These are phyloP conservation scores for Lithophane ornitopus DNA, from an alignment of 2,888 invertebrate genomes.

Conservation along the genomic window DNA sequence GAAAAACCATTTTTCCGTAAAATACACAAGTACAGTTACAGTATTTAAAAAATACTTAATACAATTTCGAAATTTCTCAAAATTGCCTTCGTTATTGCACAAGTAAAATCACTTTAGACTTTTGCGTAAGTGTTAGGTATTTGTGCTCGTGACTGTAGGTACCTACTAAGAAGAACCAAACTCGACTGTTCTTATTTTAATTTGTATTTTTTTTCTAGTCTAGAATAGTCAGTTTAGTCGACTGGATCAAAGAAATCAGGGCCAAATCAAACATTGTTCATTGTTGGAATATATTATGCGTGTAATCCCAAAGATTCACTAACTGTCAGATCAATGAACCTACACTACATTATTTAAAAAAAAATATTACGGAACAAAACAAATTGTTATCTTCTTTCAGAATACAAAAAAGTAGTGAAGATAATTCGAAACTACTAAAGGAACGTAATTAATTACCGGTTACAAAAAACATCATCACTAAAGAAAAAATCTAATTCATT, in stretches of 20 bases:
- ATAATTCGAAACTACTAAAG: neutral
- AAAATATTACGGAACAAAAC: neutral
- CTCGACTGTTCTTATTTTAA: neutral
- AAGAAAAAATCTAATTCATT: constrained; percentile 43
- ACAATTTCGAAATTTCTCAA: neutral
- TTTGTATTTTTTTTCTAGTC: neutral
- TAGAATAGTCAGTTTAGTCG: constrained; percentile 1
- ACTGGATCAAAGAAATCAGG: constrained; percentile 30
- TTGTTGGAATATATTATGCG: neutral
- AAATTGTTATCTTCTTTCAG: neutral
- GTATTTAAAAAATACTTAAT: neutral
- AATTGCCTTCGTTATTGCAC: neutral
- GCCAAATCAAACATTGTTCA: constrained; percentile 7
- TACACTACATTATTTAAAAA: neutral
- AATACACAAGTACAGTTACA: no score
- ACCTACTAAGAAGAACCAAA: neutral
- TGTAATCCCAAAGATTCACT: constrained; percentile 15
- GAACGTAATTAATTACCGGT: constrained; percentile 22
- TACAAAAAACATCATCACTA: constrained; percentile 4
- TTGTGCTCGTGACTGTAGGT: neutral
- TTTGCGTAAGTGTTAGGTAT: neutral
- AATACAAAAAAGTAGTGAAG: neutral
- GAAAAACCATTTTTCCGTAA: neutral
- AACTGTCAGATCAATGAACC: constrained; percentile 54
- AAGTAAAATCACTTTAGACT: neutral